Conservation (phyloP, 2,113 vertebrate genomes). For the Halcyon senegalensis region DNA sequence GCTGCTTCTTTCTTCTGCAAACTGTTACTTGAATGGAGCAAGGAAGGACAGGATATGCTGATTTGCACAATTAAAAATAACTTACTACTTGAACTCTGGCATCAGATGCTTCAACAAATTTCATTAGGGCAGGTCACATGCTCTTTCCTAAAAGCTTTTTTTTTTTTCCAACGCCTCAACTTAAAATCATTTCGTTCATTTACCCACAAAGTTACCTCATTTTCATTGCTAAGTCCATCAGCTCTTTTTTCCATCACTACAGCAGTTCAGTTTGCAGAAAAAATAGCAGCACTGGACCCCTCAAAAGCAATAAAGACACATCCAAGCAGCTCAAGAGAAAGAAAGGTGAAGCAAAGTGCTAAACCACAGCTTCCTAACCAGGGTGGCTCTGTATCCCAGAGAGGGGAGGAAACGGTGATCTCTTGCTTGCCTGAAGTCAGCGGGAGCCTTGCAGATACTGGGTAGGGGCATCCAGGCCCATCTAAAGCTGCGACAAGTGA, state of each 20-base stretch:
- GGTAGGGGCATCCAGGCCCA: not conserved
- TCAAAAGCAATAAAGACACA: not conserved
- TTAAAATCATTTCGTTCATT: not conserved
- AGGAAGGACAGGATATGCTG: slow-evolving; percentile 7
- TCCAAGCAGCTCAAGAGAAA: not conserved
- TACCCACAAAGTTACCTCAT: not conserved
- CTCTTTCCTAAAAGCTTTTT: not conserved
- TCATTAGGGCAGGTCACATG: not conserved
- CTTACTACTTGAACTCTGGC: not conserved
- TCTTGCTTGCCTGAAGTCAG: not conserved
- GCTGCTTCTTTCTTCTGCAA: slow-evolving; percentile 8
- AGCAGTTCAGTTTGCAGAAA: not conserved
- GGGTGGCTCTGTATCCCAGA: not conserved
- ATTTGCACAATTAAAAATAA: slow-evolving; percentile 55
- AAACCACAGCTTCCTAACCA: not conserved
- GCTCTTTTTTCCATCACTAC: not conserved
- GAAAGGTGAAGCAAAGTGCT: not conserved
- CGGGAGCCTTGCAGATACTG: not conserved
- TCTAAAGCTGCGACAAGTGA: not conserved
- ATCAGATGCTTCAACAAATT: not conserved
- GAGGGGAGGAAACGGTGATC: not conserved
- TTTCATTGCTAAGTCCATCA: not conserved
- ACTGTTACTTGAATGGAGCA: slow-evolving; percentile 4
- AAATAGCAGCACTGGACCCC: not conserved
- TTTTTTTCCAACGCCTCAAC: not conserved